Percentiles rank a stretch among this genome's conserved stretches.
phyloP scores from a whole-genome alignment of 2,797 vertebrate genomes.

The Enteromius argenteus region DNA sequence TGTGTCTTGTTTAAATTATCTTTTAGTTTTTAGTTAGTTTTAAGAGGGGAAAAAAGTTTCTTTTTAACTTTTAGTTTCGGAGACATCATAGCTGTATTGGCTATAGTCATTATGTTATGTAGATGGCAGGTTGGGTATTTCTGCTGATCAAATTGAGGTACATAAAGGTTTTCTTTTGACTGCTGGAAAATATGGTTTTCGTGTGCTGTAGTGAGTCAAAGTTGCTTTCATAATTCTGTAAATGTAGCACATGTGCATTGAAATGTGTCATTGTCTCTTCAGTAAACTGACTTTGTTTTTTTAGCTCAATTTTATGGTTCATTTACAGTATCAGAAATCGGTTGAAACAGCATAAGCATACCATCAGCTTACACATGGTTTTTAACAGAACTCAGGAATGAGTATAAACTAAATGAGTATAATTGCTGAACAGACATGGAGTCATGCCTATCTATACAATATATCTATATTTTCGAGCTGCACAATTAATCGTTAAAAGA shows the following conservation, averaged over 20 bases:
- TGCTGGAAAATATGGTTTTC: background rate
- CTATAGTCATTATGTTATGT: conserved; percentile 1
- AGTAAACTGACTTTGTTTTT: background rate
- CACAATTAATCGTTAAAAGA: too few species aligned
- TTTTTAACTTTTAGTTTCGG: background rate
- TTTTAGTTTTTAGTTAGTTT: background rate
- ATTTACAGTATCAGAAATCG: background rate
- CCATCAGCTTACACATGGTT: background rate
- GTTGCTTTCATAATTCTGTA: background rate
- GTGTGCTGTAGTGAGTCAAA: background rate
- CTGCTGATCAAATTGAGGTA: background rate
- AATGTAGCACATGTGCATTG: background rate
- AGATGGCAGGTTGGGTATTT: background rate
- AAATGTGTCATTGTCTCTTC: background rate
- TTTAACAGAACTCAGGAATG: background rate
- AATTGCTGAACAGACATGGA: background rate
- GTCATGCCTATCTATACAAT: too few species aligned
- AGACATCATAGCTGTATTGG: background rate
- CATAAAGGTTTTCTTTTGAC: background rate
- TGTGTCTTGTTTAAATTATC: background rate
- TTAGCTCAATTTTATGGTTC: background rate
- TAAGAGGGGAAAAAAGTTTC: background rate
- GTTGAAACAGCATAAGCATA: background rate
- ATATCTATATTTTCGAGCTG: too few species aligned
- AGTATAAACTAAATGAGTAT: background rate